Percentiles rank a stretch among this genome's conserved stretches.
Evolutionary conservation across 2,797 vertebrate genomes (phyloP).

Genomic region (Nannoperca obscura): DNA sequence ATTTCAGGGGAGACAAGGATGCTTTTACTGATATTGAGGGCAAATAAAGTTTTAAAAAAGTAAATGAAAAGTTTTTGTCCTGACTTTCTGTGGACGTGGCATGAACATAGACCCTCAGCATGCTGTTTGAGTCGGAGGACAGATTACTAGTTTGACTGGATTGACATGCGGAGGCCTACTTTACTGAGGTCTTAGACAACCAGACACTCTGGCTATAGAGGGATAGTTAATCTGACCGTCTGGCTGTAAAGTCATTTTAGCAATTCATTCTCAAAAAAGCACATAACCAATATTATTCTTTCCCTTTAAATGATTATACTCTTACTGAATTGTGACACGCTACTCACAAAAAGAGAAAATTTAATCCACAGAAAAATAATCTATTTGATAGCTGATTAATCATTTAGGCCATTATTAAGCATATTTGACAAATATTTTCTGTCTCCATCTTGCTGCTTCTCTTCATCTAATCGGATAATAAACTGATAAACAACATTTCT

Average conservation of each 20-base stretch:
- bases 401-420: not conserved
- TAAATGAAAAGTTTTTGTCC: not conserved
- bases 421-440: not conserved
- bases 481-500: not conserved
- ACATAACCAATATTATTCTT: not conserved
- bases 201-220: slow-evolving; percentile 13
- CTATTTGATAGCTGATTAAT: not conserved
- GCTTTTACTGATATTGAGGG: not conserved
- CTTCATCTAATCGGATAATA: not conserved
- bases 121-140: slow-evolving; percentile 21
- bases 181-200: slow-evolving; percentile 38
- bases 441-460: not conserved
- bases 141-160: slow-evolving; percentile 72
- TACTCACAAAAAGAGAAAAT: not conserved
- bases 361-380: not conserved
- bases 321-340: not conserved
- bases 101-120: not conserved
- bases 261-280: slow-evolving; percentile 40
- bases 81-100: not conserved
- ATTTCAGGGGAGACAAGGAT: too few relatives aligned
- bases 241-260: not conserved
- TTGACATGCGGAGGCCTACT: slow-evolving; percentile 48
- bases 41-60: not conserved
- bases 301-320: not conserved
- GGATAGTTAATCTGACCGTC: slow-evolving; percentile 16